phyloP scores from a whole-genome alignment of 2,797 vertebrate species.

The Jordanella pulchra region DNA sequence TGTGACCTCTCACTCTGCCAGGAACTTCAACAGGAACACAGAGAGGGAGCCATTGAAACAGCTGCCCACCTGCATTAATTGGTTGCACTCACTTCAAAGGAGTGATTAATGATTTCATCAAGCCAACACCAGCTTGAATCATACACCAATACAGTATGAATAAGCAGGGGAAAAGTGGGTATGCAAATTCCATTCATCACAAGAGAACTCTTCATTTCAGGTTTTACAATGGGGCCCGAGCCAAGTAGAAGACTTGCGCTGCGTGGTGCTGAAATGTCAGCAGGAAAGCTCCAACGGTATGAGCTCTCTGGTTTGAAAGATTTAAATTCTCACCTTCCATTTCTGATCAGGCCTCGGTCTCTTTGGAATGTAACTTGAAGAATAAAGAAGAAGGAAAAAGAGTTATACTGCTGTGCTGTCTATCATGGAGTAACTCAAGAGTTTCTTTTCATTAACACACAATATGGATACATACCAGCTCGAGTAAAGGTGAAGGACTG shows the following conservation, averaged over 20 bases:
- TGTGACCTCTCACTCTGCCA: slow-evolving; percentile 50
- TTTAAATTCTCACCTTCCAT: slow-evolving; percentile 86
- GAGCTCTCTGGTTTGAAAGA: slow-evolving; percentile 19
- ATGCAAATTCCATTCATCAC: slow-evolving; percentile 60
- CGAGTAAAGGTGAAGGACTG: slow-evolving; percentile 87
- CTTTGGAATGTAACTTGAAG: slow-evolving; percentile 91
- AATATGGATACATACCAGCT: slow-evolving; percentile 76
- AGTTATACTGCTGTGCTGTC: slow-evolving; percentile 16
- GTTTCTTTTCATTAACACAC: slow-evolving; percentile 3
- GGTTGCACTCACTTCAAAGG: slow-evolving; percentile 60
- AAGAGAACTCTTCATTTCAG: slow-evolving; percentile 46
- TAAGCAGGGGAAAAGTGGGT: slow-evolving; percentile 38
- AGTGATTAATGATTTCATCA: slow-evolving; percentile 77
- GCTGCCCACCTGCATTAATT: slow-evolving; percentile 71
- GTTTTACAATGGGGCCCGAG: slow-evolving; percentile 40
- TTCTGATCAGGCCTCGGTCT: slow-evolving; percentile 94
- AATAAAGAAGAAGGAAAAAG: slow-evolving; percentile 9
- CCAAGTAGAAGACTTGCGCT: slow-evolving; percentile 24
- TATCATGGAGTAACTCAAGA: neutral
- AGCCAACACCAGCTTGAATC: slow-evolving; percentile 64
- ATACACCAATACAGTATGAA: slow-evolving; percentile 49
- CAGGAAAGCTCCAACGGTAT: slow-evolving; percentile 20
- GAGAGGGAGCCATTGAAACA: slow-evolving; percentile 60
- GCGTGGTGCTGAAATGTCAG: slow-evolving; percentile 33
- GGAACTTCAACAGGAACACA: slow-evolving; percentile 46